Evolutionary conservation across 2,113 vertebrate species (phyloP), one percentile per base, ranked within the genome.

Genomic region (Lampris incognitus): DNA sequence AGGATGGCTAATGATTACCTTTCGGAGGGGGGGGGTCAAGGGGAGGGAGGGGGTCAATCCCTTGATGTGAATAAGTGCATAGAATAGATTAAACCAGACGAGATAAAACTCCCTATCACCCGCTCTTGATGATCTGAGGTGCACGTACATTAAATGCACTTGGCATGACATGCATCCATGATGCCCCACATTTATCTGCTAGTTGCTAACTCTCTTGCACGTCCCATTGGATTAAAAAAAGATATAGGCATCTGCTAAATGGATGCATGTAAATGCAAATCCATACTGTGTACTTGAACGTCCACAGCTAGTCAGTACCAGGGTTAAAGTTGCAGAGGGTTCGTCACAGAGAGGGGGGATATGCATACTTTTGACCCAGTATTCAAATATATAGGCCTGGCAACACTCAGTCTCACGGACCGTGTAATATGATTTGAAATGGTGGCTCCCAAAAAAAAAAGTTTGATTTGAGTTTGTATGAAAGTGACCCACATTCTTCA

Each of bases 401-500:
- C 76, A 63, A 74, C 84, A 68, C 76, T 73, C 78, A 79, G 60
- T 70, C 77, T 87, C 75, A 66, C 39, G 63, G 42, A 86, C 82
- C 88, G 74, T 92, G 82, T 87, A 92, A 92, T 78, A 75, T 64
- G 90, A 92, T 90, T 93, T 90, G 76, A 84, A 80, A 65, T 66
- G 66, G 44, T 54, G 48, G 66, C 87, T 91, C 24, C 24, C 0
- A 55, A 38, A 38, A 39, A 61, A 2, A 67, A 88, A 93, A 93
- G 78, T 93, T 93, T 89, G 80, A 86, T 85, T 81, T 59, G 77
- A 89, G 76, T 92, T 90, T 81, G 69, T 77, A 55, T 83, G 82
- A 87, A 87, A 91, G 81, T 94, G 94, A 94, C 93, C 94, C 92
- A 93, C 87, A 95, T 95, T 93, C 87, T 88, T 87, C 51, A 74